Percentiles rank a stretch among this genome's conserved stretches.
Evolutionary conservation across 2,797 vertebrate species (phyloP).

Genomic region (Merluccius polli): DNA sequence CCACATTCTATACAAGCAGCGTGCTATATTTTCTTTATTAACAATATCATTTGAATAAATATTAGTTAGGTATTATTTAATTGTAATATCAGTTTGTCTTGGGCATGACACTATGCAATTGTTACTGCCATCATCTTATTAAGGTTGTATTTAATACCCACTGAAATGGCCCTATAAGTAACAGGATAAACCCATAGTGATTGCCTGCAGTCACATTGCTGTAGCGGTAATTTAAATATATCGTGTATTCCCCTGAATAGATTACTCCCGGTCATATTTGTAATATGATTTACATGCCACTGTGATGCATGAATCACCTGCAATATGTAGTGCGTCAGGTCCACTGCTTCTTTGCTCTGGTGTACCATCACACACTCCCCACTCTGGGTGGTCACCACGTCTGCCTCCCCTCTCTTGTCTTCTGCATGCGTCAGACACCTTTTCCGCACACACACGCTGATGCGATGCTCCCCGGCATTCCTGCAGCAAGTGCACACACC

Average conservation of each 20-base stretch:
- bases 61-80: too few species aligned
- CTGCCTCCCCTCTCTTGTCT: slow-evolving; percentile 73
- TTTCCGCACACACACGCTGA: slow-evolving; percentile 88
- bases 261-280: background rate
- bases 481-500: slow-evolving; percentile 36
- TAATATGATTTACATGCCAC: background rate
- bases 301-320: slow-evolving; percentile 67
- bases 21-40: background rate
- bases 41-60: background rate
- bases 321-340: slow-evolving; percentile 83
- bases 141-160: background rate
- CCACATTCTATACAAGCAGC: background rate
- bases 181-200: background rate
- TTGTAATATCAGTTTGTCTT: background rate
- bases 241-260: background rate
- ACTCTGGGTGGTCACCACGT: slow-evolving; percentile 77
- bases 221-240: background rate
- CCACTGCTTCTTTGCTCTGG: slow-evolving; percentile 86
- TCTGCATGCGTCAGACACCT: slow-evolving; percentile 78
- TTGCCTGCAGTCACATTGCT: background rate
- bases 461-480: slow-evolving; percentile 70
- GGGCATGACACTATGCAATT: background rate
- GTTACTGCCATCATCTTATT: background rate
- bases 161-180: background rate
- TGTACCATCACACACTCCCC: slow-evolving; percentile 79